These are phyloP conservation scores for Microctonus aethiopoides DNA, from an alignment of 2,888 invertebrate genomes.

Conservation along the genomic window DNA sequence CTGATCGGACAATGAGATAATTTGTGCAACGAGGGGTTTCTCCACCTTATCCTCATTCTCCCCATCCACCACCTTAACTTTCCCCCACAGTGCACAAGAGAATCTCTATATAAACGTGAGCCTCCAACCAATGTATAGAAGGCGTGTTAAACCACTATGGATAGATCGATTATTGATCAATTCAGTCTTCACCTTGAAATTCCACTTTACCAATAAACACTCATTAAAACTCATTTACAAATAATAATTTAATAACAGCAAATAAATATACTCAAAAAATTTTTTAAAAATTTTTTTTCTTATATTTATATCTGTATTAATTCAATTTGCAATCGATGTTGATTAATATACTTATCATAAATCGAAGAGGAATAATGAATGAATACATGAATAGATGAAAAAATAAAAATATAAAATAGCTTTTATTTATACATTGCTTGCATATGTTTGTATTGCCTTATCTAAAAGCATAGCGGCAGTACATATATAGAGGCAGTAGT, in stretches of 20 bases:
- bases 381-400: neutral
- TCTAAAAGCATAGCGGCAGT: constrained; percentile 1
- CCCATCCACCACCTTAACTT: constrained; percentile 26
- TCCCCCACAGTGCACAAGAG: constrained; percentile 38
- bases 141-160: constrained; percentile 50
- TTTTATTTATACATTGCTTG: neutral
- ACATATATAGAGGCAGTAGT: constrained; percentile 3
- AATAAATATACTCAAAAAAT: neutral
- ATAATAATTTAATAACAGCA: too few relatives aligned
- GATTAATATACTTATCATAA: too few relatives aligned
- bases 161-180: constrained; percentile 50
- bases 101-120: neutral
- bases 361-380: neutral
- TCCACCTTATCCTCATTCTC: constrained; percentile 21
- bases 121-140: constrained; percentile 45
- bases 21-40: constrained; percentile 47
- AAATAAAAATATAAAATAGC: constrained; percentile 14
- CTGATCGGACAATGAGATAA: constrained; percentile 64
- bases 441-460: neutral
- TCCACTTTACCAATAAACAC: constrained; percentile 3
- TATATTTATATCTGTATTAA: too few relatives aligned
- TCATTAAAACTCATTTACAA: neutral
- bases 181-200: neutral
- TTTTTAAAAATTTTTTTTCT: too few relatives aligned
- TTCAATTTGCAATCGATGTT: too few relatives aligned